Conservation (phyloP, 2,888 invertebrate species). For the Hypolimnas misippus region DNA sequence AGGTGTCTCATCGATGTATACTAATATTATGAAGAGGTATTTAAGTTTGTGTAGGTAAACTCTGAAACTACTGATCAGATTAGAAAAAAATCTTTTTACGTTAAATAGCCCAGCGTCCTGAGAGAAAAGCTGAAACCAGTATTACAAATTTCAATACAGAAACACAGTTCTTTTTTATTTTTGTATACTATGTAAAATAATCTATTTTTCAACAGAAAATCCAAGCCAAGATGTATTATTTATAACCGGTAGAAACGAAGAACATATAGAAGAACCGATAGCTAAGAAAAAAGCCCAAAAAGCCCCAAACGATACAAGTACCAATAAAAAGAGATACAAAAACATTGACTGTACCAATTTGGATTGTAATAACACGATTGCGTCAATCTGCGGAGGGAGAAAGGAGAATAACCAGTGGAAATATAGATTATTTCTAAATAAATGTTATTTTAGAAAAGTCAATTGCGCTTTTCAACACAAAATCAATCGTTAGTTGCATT, state of each 20-base stretch:
- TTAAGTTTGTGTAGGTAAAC: no score
- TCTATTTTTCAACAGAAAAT: conserved; percentile 49
- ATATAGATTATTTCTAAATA: conserved; percentile 67
- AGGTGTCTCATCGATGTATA: no score
- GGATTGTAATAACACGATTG: conserved; percentile 57
- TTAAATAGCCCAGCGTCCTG: no score
- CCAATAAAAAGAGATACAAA: conserved; percentile 22
- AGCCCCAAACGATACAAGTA: not conserved
- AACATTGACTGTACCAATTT: conserved; percentile 56
- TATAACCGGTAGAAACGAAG: conserved; percentile 61
- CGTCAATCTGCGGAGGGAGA: conserved; percentile 63
- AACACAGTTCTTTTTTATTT: no score
- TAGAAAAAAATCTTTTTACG: no score
- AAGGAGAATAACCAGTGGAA: conserved; percentile 52
- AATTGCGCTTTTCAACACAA: conserved; percentile 66
- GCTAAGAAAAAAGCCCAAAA: conserved; percentile 17
- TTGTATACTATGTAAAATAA: no score
- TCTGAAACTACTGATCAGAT: no score
- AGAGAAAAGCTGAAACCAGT: no score
- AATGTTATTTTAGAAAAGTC: conserved; percentile 71
- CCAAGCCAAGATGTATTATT: conserved; percentile 57
- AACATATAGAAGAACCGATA: conserved; percentile 44
- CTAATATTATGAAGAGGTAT: no score
- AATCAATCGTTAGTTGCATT: conserved; percentile 64
- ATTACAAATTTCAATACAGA: no score